These are phyloP conservation scores for Augochlora pura DNA, from an alignment of 1,140 invertebrate species.

Conservation along the genomic window DNA sequence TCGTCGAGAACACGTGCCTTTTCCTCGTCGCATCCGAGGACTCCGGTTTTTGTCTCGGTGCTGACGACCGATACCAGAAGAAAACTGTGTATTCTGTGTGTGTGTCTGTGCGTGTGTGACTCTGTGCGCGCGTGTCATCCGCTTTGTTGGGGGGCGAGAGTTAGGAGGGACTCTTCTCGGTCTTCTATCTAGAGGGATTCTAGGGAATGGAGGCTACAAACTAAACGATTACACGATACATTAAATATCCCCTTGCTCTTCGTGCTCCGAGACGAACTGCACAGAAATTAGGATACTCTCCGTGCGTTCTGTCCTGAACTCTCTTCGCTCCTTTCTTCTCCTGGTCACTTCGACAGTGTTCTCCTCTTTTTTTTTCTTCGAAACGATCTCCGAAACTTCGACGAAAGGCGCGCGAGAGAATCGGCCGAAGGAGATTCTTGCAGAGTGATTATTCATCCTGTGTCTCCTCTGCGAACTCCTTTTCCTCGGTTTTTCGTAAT, in stretches of 20 bases:
- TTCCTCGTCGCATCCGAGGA: constrained; percentile 39
- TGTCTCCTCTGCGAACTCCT: too few relatives aligned
- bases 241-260: constrained; percentile 64
- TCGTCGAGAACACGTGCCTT: constrained; percentile 48
- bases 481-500: too few relatives aligned
- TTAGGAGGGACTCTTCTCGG: constrained; percentile 54
- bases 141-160: constrained; percentile 33
- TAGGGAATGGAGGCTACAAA: constrained; percentile 66
- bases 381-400: constrained; percentile 12
- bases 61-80: constrained; percentile 33
- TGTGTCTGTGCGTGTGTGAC: not conserved
- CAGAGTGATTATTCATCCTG: too few relatives aligned
- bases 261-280: constrained; percentile 32
- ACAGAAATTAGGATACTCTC: constrained; percentile 14
- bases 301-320: not conserved
- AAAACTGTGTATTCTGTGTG: constrained; percentile 19
- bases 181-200: constrained; percentile 47
- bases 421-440: constrained; percentile 1
- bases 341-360: not conserved
- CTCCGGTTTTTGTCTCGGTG: constrained; percentile 22
- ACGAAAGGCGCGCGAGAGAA: constrained; percentile 15
- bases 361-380: not conserved
- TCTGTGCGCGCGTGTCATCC: not conserved
- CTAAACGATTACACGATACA: constrained; percentile 74
- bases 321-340: too few relatives aligned